Base-by-base conservation (phyloP, 2,888 invertebrate genomes). In the Anoncus sp. region DNA sequence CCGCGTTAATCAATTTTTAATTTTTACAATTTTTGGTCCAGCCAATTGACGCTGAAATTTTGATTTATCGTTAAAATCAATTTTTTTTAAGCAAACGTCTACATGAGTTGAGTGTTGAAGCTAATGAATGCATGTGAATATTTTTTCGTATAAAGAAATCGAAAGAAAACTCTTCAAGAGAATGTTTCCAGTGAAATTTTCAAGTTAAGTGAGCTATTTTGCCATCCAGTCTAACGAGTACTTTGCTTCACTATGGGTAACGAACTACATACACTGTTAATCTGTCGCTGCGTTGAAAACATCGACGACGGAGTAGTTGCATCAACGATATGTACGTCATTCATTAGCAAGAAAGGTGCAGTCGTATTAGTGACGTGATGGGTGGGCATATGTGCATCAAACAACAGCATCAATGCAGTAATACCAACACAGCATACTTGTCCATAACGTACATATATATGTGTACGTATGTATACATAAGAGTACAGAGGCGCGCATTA, bases 291-390 rank as follows among this genome's bases (percentile, higher is more conserved):
- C 45, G 67, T 24, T 38, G 35, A 72, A 35, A 49, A 72, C 38
- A 43, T 22, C 18, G 47, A 51, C 45, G 51, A 45, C 16, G 27
- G 51, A 59, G 63, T 27, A 45, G 45, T n/a, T 12, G 43, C 59
- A 47, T 66, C 69, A 16, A 53, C 71, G 69, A 79, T 75, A 81
- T 80, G 80, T 80, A 80, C 80, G 83, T 86, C 86, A 85, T 87
- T 88, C 87, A 84, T 88, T 88, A 88, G 85, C 83, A 87, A 86
- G 87, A 86, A 88, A 88, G 87, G 85, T 86, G 87, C 85, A 87
- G 86, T 85, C 86, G 87, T 86, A 63, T 57, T 38, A 51, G 45
- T 83, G 86, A 83, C 84, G 85, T 85, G 87, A 43, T n/a, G n/a
- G 51, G 47, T 40, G 53, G 31, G 65, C 53, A 66, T 59, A 51